Evolutionary conservation across 2,797 vertebrate species (phyloP).

Genomic region (Fringilla coelebs): DNA sequence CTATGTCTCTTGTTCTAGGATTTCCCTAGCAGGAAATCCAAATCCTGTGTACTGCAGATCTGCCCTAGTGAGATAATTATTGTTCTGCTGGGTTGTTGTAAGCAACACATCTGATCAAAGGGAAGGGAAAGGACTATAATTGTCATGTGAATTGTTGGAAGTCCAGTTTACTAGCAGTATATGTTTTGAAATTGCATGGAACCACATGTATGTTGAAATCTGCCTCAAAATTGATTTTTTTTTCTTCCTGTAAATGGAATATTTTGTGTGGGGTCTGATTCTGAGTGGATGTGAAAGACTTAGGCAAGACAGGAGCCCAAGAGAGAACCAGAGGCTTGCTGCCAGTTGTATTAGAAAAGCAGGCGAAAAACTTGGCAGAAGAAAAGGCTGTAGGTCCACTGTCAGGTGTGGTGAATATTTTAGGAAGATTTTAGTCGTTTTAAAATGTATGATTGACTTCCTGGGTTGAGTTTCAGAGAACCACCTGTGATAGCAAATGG

Average conservation of each 20-base stretch:
- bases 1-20: background rate
- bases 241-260: background rate
- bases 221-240: background rate
- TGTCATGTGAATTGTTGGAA: background rate
- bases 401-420: background rate
- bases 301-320: background rate
- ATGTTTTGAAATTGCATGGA: background rate
- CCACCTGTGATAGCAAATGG: background rate
- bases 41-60: background rate
- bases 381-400: background rate
- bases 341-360: background rate
- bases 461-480: background rate
- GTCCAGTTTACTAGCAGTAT: background rate
- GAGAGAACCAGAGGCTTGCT: background rate
- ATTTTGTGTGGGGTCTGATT: background rate
- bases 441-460: background rate
- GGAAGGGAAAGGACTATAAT: background rate
- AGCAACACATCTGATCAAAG: background rate
- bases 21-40: background rate
- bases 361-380: background rate
- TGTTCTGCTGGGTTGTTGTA: background rate
- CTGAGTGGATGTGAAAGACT: background rate
- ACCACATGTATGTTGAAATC: background rate
- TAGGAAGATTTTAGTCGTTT: background rate
- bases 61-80: background rate